Conservation (phyloP, 2,113 vertebrate species). For the Athene cunicularia region DNA sequence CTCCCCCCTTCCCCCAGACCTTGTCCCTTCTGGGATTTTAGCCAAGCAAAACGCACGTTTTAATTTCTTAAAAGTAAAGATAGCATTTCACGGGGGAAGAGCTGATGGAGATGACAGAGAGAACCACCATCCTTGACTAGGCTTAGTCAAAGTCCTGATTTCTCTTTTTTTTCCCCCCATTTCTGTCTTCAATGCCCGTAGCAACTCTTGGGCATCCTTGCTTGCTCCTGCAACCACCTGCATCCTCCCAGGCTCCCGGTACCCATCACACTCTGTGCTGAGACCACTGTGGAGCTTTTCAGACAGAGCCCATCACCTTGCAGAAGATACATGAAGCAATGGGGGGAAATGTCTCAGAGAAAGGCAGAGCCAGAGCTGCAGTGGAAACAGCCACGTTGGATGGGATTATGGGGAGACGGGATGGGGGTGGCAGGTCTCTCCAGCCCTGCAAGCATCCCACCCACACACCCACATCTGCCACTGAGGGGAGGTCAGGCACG, state of each 20-base stretch:
- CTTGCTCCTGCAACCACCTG: fast-evolving
- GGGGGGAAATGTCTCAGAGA: fast-evolving
- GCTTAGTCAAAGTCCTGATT: not conserved
- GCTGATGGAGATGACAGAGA: fast-evolving
- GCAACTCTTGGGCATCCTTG: not conserved
- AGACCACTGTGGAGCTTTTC: fast-evolving
- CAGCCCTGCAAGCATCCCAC: not conserved
- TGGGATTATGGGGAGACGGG: fast-evolving
- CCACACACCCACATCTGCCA: not conserved
- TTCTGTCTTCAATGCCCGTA: not conserved
- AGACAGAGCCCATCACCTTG: not conserved
- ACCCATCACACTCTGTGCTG: fast-evolving
- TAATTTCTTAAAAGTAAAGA: not conserved
- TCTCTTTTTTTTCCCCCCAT: fast-evolving
- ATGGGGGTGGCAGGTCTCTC: no score
- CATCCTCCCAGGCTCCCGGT: not conserved
- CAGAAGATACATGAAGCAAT: fast-evolving
- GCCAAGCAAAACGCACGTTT: fast-evolving
- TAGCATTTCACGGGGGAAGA: fast-evolving
- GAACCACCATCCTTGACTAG: not conserved
- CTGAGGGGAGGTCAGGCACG: not conserved
- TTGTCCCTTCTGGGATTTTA: not conserved
- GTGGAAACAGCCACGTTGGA: not conserved
- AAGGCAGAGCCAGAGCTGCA: not conserved
- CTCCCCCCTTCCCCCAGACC: not conserved